Conservation (phyloP, 2,797 vertebrate species). For the Acanthiza pusilla region DNA sequence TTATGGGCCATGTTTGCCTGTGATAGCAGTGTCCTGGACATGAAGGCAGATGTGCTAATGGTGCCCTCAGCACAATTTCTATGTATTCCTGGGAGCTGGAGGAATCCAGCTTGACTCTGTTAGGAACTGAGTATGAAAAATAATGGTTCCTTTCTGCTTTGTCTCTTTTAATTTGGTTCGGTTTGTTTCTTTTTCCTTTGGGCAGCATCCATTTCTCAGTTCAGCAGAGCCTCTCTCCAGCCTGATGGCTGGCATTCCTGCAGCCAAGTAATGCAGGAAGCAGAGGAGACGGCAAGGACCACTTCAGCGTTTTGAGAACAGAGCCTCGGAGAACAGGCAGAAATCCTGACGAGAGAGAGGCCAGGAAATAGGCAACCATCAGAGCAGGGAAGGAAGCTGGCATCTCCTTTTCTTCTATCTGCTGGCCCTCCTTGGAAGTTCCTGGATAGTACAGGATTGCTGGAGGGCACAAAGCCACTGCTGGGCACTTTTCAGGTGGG, state of each 20-base stretch:
- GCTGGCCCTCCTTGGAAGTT: too few relatives aligned
- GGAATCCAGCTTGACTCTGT: background rate
- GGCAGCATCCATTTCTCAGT: conserved; percentile 86
- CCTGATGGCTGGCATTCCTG: conserved; percentile 84
- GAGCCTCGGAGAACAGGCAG: too few relatives aligned
- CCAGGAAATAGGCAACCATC: too few relatives aligned
- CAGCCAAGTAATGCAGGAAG: conserved; percentile 75
- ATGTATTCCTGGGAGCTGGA: background rate
- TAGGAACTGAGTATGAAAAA: background rate
- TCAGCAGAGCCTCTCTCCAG: conserved; percentile 86
- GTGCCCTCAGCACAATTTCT: background rate
- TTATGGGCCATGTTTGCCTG: background rate
- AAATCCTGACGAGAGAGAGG: too few relatives aligned
- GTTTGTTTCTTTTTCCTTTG: background rate
- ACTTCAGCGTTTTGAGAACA: background rate
- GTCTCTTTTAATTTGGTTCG: background rate
- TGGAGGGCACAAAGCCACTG: too few relatives aligned
- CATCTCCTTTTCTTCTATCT: too few relatives aligned
- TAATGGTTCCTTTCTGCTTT: background rate
- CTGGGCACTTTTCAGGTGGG: too few relatives aligned
- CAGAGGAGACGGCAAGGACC: background rate
- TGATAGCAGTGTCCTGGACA: background rate
- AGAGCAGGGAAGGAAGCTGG: too few relatives aligned
- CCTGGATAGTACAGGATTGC: too few relatives aligned
- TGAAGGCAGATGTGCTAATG: background rate